These are phyloP conservation scores for Ceratosolen fusciceps DNA, from an alignment of 1,140 invertebrate genomes.

Conservation along the genomic window DNA sequence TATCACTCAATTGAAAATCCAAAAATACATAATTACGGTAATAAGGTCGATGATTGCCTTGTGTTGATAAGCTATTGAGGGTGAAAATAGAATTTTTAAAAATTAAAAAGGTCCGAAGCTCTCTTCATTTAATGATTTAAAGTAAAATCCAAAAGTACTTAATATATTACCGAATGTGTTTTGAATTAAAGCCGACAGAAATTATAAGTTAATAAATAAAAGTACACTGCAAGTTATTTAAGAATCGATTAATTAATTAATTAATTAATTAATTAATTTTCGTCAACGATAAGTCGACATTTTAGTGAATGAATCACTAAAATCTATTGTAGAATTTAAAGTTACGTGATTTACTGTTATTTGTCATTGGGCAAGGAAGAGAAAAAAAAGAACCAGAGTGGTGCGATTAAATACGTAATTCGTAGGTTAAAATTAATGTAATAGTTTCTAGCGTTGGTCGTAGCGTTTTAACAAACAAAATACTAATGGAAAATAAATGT, in stretches of 20 bases:
- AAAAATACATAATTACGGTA: too few relatives aligned
- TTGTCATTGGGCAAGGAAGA: not conserved
- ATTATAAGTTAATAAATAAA: not conserved
- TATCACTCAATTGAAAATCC: too few relatives aligned
- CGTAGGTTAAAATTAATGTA: not conserved
- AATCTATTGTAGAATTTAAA: not conserved
- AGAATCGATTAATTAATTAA: not conserved
- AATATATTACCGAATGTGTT: not conserved
- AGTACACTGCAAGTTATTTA: not conserved
- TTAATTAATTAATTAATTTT: conserved; percentile 2
- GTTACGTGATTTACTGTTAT: not conserved
- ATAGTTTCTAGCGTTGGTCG: not conserved
- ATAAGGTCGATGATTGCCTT: too few relatives aligned
- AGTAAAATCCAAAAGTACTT: too few relatives aligned
- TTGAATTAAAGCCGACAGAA: conserved; percentile 24
- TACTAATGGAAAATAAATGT: not conserved
- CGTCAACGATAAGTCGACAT: not conserved
- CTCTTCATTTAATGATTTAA: too few relatives aligned
- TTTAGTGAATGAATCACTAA: not conserved
- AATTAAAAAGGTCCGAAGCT: too few relatives aligned
- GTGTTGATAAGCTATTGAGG: too few relatives aligned
- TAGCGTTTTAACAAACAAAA: not conserved
- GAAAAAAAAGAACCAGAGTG: not conserved
- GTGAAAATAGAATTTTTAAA: too few relatives aligned
- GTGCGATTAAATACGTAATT: not conserved